Conservation (phyloP, 2,888 invertebrate genomes). For the Empis stercorea region DNA sequence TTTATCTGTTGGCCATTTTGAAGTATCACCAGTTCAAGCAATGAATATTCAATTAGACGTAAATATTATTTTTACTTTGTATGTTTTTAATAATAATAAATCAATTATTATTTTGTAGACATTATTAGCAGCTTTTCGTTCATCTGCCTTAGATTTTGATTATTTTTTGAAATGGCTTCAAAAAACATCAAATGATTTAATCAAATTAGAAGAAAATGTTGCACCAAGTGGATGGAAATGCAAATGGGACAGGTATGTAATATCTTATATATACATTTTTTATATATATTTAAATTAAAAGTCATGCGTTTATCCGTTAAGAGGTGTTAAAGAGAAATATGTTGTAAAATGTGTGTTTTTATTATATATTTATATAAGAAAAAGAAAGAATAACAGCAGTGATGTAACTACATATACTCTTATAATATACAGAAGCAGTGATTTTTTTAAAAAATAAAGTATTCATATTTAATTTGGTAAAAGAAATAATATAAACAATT, state of each 20-base stretch:
- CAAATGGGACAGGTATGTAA: slow-evolving; percentile 62
- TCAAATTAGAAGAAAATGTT: slow-evolving; percentile 49
- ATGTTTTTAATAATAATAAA: background rate
- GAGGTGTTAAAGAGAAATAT: too few relatives aligned
- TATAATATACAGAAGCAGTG: too few relatives aligned
- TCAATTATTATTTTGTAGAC: slow-evolving; percentile 38
- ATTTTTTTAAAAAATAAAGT: too few relatives aligned
- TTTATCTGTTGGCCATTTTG: slow-evolving; percentile 42
- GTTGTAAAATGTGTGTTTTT: too few relatives aligned
- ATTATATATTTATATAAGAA: too few relatives aligned
- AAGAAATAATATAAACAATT: too few relatives aligned
- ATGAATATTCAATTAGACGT: slow-evolving; percentile 51
- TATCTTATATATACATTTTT: background rate
- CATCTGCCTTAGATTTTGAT: slow-evolving; percentile 42
- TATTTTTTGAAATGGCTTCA: slow-evolving; percentile 49
- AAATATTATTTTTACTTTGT: slow-evolving; percentile 12
- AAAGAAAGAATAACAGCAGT: too few relatives aligned
- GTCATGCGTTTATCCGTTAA: too few relatives aligned
- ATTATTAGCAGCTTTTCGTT: slow-evolving; percentile 48
- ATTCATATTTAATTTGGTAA: too few relatives aligned
- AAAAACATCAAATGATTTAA: slow-evolving; percentile 45
- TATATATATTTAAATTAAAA: background rate
- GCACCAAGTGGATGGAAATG: slow-evolving; percentile 56
- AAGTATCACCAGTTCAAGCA: slow-evolving; percentile 43
- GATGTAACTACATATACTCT: too few relatives aligned